These are phyloP conservation scores for Tetragnatha montana DNA, from an alignment of 2,888 invertebrate genomes.

Conservation along the genomic window DNA sequence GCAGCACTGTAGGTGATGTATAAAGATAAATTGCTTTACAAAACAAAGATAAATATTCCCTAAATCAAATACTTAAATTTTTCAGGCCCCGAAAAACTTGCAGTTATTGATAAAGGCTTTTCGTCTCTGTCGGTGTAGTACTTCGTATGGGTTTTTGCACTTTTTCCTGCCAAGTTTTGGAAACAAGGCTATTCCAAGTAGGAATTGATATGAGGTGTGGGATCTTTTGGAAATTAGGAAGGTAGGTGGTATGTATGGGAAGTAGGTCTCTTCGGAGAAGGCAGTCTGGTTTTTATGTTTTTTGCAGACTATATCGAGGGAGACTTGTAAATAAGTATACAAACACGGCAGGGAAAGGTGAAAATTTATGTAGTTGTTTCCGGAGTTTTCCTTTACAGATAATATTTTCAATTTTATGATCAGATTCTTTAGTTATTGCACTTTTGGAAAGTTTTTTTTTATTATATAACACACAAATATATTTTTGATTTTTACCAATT, in stretches of 20 bases:
- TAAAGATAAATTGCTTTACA: constrained; percentile 51
- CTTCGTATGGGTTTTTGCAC: constrained; percentile 4
- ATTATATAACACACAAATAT: too few relatives aligned
- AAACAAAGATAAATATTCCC: constrained; percentile 11
- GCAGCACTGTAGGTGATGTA: constrained; percentile 37
- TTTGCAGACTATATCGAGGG: too few relatives aligned
- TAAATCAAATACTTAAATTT: neutral
- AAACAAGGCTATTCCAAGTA: neutral
- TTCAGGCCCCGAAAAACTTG: constrained; percentile 10
- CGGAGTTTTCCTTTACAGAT: too few relatives aligned
- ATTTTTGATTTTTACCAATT: too few relatives aligned
- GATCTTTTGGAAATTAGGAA: neutral
- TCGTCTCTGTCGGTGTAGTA: neutral
- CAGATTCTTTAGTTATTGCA: too few relatives aligned
- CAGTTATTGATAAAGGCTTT: constrained; percentile 51
- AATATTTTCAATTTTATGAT: too few relatives aligned
- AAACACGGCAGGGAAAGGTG: too few relatives aligned
- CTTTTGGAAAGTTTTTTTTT: too few relatives aligned
- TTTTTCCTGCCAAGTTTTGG: neutral
- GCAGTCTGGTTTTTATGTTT: too few relatives aligned
- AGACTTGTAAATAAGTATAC: too few relatives aligned
- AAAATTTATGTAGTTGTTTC: too few relatives aligned
- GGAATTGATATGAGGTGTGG: constrained; percentile 5
- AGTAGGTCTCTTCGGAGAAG: too few relatives aligned
- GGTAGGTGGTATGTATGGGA: neutral